Evolutionary conservation across 2,797 vertebrate species (phyloP), one percentile per base, ranked within the genome.

Genomic region (Gadopsis marmoratus): DNA sequence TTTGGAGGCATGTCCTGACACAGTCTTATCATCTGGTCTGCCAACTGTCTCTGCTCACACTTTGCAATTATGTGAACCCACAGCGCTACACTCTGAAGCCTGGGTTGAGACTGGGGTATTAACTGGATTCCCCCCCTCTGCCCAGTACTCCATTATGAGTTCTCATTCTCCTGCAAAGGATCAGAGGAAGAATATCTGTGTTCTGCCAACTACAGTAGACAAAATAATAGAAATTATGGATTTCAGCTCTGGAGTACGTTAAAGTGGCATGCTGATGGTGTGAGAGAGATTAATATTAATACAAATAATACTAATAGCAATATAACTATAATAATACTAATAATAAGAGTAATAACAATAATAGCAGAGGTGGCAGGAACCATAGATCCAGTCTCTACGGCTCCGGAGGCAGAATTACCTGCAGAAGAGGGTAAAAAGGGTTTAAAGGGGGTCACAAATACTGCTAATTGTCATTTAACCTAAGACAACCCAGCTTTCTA

Each of bases 1-100:
- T 94, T 92, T 74, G 51, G 76, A 93, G 92, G 83, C 93, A 86
- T 90, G 94, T 88, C 89, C 88, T 56, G 86, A 92, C 92, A 86
- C 70, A 60, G 85, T 83, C 83, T 88, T 85, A 78, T 89, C 84
- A 47, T 82, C 90, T 88, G 37, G 80, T 89, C 91, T 92, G 92
- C 90, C 92, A 91, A 87, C 86, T 41, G 78, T 91, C 89, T 88
- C 90, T 55, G 82, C 89, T 92, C 86, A 56, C 91, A 89, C 89
- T 91, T 93, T 90, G 90, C 91, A 93, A 94, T 93, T 94, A 92
- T 83, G 59, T 58, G 56, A 91, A 90, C 37, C 86, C 89, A 68
- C 89, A 88, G 75, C 56, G 76, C 82, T 81, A 11, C 84, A 51
- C 75, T 71, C 78, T 80, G 53, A 17, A 61, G 77, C 60, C 77